Evolutionary conservation across 2,888 invertebrate species (phyloP).

Genomic region (Ornithoptera alexandrae): DNA sequence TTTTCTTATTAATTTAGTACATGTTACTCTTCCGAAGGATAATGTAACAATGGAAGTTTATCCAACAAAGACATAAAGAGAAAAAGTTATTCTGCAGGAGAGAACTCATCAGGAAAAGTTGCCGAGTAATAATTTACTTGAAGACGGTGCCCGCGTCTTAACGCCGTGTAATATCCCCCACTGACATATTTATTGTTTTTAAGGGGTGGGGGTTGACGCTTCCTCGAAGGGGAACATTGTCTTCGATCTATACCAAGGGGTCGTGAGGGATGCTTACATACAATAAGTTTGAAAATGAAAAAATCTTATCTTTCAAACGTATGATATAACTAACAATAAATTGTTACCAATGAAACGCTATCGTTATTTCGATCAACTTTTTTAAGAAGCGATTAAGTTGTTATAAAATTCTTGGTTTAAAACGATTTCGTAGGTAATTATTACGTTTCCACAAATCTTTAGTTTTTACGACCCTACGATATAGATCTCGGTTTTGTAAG

Average conservation of each 20-base stretch:
- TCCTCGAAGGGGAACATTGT: conserved; percentile 42
- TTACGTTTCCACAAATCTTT: conserved; percentile 23
- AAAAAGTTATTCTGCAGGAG: conserved; percentile 70
- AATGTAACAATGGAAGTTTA: conserved; percentile 49
- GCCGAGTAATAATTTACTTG: conserved; percentile 74
- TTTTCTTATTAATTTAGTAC: background rate
- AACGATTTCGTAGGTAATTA: conserved; percentile 33
- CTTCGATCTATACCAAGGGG: conserved; percentile 34
- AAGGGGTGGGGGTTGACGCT: conserved; percentile 59
- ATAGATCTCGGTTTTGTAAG: conserved; percentile 31
- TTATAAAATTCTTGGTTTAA: conserved; percentile 32
- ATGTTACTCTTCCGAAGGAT: background rate
- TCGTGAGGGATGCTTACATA: conserved; percentile 39
- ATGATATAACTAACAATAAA: conserved; percentile 13
- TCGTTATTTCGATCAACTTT: conserved; percentile 25
- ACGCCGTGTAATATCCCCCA: conserved; percentile 71
- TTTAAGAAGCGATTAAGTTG: conserved; percentile 32
- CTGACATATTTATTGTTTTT: conserved; percentile 78
- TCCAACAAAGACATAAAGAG: conserved; percentile 66
- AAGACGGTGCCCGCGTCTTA: conserved; percentile 57
- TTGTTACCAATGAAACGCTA: conserved; percentile 7
- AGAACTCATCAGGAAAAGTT: conserved; percentile 73
- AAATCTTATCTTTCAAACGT: conserved; percentile 6
- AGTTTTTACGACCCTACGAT: conserved; percentile 39
- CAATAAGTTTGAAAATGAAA: conserved; percentile 19